Base-by-base conservation (phyloP, 2,888 invertebrate species). In the Tinea trinotella region DNA sequence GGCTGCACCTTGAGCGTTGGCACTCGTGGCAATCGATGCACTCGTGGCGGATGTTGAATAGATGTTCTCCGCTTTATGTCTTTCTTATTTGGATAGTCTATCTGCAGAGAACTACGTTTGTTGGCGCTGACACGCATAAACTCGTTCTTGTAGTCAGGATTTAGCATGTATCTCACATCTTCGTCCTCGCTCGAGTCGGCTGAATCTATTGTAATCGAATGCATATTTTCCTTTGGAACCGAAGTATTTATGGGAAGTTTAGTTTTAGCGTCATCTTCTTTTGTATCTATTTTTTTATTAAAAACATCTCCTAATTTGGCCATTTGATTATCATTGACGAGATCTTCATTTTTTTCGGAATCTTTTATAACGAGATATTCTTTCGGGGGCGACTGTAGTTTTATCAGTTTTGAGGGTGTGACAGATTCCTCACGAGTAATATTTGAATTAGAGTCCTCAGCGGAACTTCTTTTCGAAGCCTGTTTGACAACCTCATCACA, bases 31-130 rank as follows among this genome's bases (percentile, higher is more conserved):
- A 7, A 17, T 7, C 40, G 18, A 19, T 17, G 6, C 22, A 18
- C 7, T 13, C 50, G 22, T n/a, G 24, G 12, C 13, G 50, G 13
- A 10, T n/a, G 73, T 57, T 83, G 84, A 55, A 82, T 62, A 1
- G 82, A 82, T 24, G 72, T 78, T 58, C 81, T 69, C 57, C 82
- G 53, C 46, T 10, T 10, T 5, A 19, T 7, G 5, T 17, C 19
- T 17, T 12, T 15, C 2, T 17, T 46, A 1, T 19, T 46, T 9
- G 18, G 46, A 17, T 19, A 65, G 57, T 82, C 82, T 24, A 84
- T 72, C 64, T 80, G 79, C 2, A 85, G 62, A 0, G 84, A 84
- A 55, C 68, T 80, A 1, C 83, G 76, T 56, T 81, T 85, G 13
- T 70, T 70, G 0, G 77, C 76, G 54, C 71, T 68, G 1, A 84